Conservation (phyloP, 64 coral and sea anemone genomes). For the Acropora yongei region DNA sequence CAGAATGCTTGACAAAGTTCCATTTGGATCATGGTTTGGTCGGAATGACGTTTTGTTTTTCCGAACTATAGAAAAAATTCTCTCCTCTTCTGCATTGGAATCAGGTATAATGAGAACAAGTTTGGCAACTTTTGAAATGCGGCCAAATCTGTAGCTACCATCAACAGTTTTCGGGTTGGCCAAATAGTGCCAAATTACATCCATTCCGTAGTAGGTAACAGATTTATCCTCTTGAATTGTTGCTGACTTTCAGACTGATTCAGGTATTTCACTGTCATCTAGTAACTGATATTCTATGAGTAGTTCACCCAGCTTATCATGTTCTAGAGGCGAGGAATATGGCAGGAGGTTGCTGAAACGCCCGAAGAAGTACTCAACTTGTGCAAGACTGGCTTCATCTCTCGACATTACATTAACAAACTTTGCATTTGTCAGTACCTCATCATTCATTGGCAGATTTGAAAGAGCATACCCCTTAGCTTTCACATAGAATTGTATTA, state of each 20-base stretch:
- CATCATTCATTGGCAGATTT: slow-evolving; percentile 71
- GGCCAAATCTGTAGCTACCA: slow-evolving; percentile 60
- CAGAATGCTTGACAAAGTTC: not conserved
- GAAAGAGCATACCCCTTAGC: slow-evolving; percentile 66
- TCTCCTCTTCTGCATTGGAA: slow-evolving; percentile 71
- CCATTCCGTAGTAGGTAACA: slow-evolving; percentile 55
- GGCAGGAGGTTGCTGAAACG: slow-evolving; percentile 55
- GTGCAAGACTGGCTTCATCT: slow-evolving; percentile 23
- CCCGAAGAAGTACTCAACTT: slow-evolving; percentile 65
- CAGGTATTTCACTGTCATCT: too few species aligned
- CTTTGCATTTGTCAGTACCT: slow-evolving; percentile 65
- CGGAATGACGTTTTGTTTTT: slow-evolving; percentile 65
- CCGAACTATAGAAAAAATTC: slow-evolving; percentile 69
- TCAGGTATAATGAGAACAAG: slow-evolving; percentile 43
- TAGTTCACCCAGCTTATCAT: slow-evolving; percentile 50
- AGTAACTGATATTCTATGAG: too few species aligned
- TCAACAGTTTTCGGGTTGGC: slow-evolving; percentile 40
- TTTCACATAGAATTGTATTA: slow-evolving; percentile 49
- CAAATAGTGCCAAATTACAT: slow-evolving; percentile 69
- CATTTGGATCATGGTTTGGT: slow-evolving; percentile 35
- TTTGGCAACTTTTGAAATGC: slow-evolving; percentile 55
- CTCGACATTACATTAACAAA: slow-evolving; percentile 72
- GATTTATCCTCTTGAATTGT: slow-evolving; percentile 13
- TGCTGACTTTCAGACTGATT: not conserved
- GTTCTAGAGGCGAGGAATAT: slow-evolving; percentile 52